A percentile compares a stretch with the other conserved stretches of the same genome.
These are phyloP conservation scores for Nomada fabriciana DNA, from an alignment of 2,888 invertebrate species.

Conservation along the genomic window DNA sequence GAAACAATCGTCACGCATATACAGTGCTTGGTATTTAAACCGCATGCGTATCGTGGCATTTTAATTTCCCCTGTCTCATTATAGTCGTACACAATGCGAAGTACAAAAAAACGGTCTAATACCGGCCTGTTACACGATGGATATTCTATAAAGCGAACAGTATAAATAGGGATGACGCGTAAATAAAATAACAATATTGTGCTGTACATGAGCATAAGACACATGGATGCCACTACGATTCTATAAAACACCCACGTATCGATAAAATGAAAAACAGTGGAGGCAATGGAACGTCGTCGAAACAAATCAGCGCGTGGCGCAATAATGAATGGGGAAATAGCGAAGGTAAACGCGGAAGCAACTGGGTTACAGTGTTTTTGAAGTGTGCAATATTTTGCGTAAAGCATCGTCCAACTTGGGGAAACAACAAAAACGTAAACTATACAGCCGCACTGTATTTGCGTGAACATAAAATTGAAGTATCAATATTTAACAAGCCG, in stretches of 20 bases:
- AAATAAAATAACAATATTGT: slow-evolving; percentile 17
- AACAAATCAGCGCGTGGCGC: neutral
- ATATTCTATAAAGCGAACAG: neutral
- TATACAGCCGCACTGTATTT: slow-evolving; percentile 11
- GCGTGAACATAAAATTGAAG: slow-evolving; percentile 44
- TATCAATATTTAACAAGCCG: slow-evolving; percentile 60
- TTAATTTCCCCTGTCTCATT: slow-evolving; percentile 28
- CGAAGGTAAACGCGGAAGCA: slow-evolving; percentile 5
- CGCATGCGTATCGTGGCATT: slow-evolving; percentile 26
- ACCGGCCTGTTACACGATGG: neutral
- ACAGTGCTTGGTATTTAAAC: slow-evolving; percentile 32
- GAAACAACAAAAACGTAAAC: slow-evolving; percentile 7
- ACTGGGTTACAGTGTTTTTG: neutral
- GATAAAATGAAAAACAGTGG: slow-evolving; percentile 4
- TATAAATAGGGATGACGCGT: neutral
- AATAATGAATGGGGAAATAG: slow-evolving; percentile 17
- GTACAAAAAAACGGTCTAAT: neutral
- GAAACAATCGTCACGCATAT: slow-evolving; percentile 58
- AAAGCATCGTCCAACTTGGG: neutral
- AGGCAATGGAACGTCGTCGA: slow-evolving; percentile 7
- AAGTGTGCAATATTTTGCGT: slow-evolving; percentile 21
- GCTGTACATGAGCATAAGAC: no score
- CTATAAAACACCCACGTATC: neutral
- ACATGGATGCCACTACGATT: neutral
- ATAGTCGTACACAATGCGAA: slow-evolving; percentile 29